Conservation (phyloP, 1,140 invertebrate species). For the Tribolium castaneum region DNA sequence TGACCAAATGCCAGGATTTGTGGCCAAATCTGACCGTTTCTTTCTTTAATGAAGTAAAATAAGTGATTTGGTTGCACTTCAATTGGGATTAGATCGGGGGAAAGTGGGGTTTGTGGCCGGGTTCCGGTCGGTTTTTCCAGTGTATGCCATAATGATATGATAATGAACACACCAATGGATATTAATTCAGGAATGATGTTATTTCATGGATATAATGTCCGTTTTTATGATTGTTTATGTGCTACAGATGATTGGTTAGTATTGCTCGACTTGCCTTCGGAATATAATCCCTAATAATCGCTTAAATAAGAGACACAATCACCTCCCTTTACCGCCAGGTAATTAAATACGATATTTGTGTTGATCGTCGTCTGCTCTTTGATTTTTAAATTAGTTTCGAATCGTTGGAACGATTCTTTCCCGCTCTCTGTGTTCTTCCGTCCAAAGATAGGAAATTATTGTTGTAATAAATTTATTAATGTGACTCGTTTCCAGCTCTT, state of each 20-base stretch:
- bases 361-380: slow-evolving; percentile 27
- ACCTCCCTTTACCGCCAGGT: slow-evolving; percentile 15
- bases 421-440: neutral
- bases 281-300: slow-evolving; percentile 49
- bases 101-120: neutral
- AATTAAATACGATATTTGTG: slow-evolving; percentile 58
- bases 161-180: slow-evolving; percentile 58
- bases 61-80: neutral
- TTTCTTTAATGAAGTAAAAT: neutral
- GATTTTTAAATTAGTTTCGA: slow-evolving; percentile 13
- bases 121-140: slow-evolving; percentile 30
- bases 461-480: slow-evolving; percentile 50
- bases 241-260: slow-evolving; percentile 64
- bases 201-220: slow-evolving; percentile 63
- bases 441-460: slow-evolving; percentile 31
- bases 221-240: slow-evolving; percentile 64
- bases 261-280: slow-evolving; percentile 53
- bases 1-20: neutral
- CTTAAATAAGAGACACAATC: slow-evolving; percentile 36
- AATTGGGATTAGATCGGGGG: neutral
- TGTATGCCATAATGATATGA: slow-evolving; percentile 58
- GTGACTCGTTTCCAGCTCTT: slow-evolving; percentile 35
- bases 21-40: neutral
- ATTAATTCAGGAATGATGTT: slow-evolving; percentile 62
- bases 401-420: neutral